These are phyloP conservation scores for Myxocyprinus asiaticus DNA, from an alignment of 2,113 vertebrate species.

Conservation along the genomic window DNA sequence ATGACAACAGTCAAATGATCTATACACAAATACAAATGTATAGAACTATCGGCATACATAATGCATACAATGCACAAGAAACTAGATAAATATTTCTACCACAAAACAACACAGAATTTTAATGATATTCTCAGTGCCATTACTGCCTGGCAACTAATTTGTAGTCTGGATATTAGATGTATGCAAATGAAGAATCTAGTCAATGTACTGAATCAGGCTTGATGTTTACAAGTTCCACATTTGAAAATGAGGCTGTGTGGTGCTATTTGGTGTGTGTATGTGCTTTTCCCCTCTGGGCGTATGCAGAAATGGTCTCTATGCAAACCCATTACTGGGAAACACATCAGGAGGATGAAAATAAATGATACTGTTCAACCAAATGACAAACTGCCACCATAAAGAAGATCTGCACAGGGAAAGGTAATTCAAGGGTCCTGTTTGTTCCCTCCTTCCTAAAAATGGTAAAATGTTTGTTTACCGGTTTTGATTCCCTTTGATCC, in stretches of 20 bases:
- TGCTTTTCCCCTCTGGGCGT: slow-evolving; percentile 51
- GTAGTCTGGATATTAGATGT: slow-evolving; percentile 17
- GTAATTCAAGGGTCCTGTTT: slow-evolving; percentile 46
- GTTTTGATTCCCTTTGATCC: slow-evolving; percentile 43
- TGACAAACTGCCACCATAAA: slow-evolving; percentile 58
- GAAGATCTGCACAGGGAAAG: slow-evolving; percentile 40
- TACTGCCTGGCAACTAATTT: slow-evolving; percentile 26
- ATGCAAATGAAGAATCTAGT: slow-evolving; percentile 35
- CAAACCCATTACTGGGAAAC: slow-evolving; percentile 57
- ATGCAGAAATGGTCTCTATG: slow-evolving; percentile 55
- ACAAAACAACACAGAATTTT: slow-evolving; percentile 6
- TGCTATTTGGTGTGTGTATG: slow-evolving; percentile 44
- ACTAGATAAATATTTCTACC: slow-evolving; percentile 21
- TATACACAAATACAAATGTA: neutral
- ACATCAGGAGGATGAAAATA: slow-evolving; percentile 57
- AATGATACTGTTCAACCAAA: slow-evolving; percentile 57
- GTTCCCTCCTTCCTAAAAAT: slow-evolving; percentile 28
- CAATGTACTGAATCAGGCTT: slow-evolving; percentile 23
- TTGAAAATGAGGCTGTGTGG: slow-evolving; percentile 36
- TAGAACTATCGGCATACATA: neutral
- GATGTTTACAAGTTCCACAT: slow-evolving; percentile 44
- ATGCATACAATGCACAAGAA: slow-evolving; percentile 2
- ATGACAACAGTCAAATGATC: neutral
- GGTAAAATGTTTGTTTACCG: slow-evolving; percentile 53
- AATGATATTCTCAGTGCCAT: slow-evolving; percentile 17